A percentile compares a stretch with the other conserved stretches of the same genome.
These are phyloP conservation scores for Deilephila elpenor DNA, from an alignment of 2,888 invertebrate species.

Conservation along the genomic window DNA sequence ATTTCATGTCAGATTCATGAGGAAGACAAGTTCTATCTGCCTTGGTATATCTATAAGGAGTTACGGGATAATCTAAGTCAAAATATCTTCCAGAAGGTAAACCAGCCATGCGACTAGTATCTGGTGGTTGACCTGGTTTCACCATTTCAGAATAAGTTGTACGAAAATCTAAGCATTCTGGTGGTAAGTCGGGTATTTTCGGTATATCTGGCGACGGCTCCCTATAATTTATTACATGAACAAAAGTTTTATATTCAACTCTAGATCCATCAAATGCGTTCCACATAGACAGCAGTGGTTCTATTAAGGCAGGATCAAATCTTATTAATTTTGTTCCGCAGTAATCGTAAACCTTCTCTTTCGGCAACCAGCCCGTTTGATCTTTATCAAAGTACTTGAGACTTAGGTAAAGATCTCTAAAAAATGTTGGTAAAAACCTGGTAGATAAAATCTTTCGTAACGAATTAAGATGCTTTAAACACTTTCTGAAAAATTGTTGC, in stretches of 20 bases:
- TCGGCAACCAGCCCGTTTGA: slow-evolving; percentile 74
- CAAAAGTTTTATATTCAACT: slow-evolving; percentile 80
- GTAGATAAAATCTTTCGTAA: slow-evolving; percentile 63
- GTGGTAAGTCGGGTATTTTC: slow-evolving; percentile 66
- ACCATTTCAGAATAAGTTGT: slow-evolving; percentile 77
- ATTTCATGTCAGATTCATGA: slow-evolving; percentile 68
- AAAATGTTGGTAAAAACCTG: slow-evolving; percentile 65
- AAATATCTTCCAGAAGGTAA: slow-evolving; percentile 75
- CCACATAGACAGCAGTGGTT: slow-evolving; percentile 76
- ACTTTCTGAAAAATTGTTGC: slow-evolving; percentile 69
- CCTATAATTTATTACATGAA: slow-evolving; percentile 76
- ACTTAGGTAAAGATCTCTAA: slow-evolving; percentile 60
- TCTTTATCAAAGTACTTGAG: slow-evolving; percentile 68
- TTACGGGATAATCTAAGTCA: slow-evolving; percentile 69
- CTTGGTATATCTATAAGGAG: slow-evolving; percentile 58
- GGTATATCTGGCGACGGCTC: slow-evolving; percentile 69
- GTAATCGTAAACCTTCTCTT: slow-evolving; percentile 70
- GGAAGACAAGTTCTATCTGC: slow-evolving; percentile 63
- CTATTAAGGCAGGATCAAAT: slow-evolving; percentile 77
- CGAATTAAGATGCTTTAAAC: slow-evolving; percentile 75
- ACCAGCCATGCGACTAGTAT: slow-evolving; percentile 62
- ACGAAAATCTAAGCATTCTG: slow-evolving; percentile 64
- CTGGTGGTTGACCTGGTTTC: slow-evolving; percentile 57
- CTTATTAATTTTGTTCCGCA: slow-evolving; percentile 72
- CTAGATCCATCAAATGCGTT: slow-evolving; percentile 72